Conservation (phyloP, 2,888 invertebrate genomes). For the Drosophila incognita region DNA sequence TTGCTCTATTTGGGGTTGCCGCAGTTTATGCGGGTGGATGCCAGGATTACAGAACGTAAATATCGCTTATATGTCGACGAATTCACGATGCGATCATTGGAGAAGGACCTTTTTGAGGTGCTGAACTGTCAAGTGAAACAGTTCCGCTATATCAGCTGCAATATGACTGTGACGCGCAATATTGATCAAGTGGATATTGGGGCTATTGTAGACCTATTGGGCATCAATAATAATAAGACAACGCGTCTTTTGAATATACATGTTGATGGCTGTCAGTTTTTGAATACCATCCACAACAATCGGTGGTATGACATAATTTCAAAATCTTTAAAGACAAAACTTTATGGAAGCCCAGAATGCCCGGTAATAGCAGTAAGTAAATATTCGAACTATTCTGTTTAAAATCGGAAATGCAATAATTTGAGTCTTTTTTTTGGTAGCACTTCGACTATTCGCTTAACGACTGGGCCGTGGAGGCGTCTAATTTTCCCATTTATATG, state of each 20-base stretch:
- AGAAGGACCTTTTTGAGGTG: constrained; percentile 13
- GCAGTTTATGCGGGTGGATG: neutral
- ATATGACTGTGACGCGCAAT: constrained; percentile 17
- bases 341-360: constrained; percentile 16
- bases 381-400: neutral
- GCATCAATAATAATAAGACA: constrained; percentile 2
- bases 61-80: constrained; percentile 35
- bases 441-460: constrained; percentile 25
- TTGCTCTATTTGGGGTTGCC: constrained; percentile 17
- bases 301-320: constrained; percentile 16
- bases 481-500: constrained; percentile 18
- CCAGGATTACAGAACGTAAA: constrained; percentile 4
- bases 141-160: constrained; percentile 16
- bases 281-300: constrained; percentile 22
- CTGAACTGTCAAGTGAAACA: constrained; percentile 11
- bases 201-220: constrained; percentile 18
- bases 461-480: constrained; percentile 21
- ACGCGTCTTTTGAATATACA: constrained; percentile 25
- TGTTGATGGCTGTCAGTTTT: constrained; percentile 37
- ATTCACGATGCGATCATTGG: neutral
- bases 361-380: constrained; percentile 41
- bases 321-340: constrained; percentile 9
- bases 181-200: constrained; percentile 10
- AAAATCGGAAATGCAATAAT: neutral
- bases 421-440: constrained; percentile 2